A percentile compares a stretch with the other conserved stretches of the same genome.
Evolutionary conservation across 2,888 invertebrate genomes (phyloP).

Genomic region (Reticulitermes lucifugus): DNA sequence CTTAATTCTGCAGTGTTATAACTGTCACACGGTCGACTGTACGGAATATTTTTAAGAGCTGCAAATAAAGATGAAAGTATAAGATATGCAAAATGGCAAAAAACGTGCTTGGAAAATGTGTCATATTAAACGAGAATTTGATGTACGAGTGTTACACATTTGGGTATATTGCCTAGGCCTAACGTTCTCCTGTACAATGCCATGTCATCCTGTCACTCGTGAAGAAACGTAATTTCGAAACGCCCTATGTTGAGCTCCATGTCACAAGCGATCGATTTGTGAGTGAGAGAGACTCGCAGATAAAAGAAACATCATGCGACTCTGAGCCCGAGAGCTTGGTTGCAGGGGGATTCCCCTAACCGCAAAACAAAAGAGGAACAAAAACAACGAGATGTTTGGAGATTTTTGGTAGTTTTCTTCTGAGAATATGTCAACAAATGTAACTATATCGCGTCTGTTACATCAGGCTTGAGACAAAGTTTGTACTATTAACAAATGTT

Average conservation of each 20-base stretch:
- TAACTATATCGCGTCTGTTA: background rate
- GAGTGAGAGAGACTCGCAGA: background rate
- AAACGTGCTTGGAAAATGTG: too few species aligned
- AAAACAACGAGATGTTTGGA: background rate
- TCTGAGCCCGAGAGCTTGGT: background rate
- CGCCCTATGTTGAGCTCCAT: background rate
- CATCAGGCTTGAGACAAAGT: background rate
- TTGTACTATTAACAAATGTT: background rate
- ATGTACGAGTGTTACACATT: too few species aligned
- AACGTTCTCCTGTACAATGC: too few species aligned
- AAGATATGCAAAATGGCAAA: too few species aligned
- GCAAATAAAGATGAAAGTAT: too few species aligned
- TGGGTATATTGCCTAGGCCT: too few species aligned
- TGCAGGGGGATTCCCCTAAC: background rate
- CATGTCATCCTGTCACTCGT: too few species aligned
- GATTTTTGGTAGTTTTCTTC: background rate
- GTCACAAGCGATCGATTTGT: background rate
- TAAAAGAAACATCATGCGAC: background rate
- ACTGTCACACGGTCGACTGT: too few species aligned
- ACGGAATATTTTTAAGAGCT: too few species aligned
- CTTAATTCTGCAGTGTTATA: too few species aligned
- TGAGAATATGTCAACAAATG: background rate
- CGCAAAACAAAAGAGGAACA: background rate
- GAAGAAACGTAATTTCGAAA: background rate
- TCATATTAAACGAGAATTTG: too few species aligned